Evolutionary conservation across 2,113 vertebrate species (phyloP).

Genomic region (rat (Rattus norvegicus)): DNA sequence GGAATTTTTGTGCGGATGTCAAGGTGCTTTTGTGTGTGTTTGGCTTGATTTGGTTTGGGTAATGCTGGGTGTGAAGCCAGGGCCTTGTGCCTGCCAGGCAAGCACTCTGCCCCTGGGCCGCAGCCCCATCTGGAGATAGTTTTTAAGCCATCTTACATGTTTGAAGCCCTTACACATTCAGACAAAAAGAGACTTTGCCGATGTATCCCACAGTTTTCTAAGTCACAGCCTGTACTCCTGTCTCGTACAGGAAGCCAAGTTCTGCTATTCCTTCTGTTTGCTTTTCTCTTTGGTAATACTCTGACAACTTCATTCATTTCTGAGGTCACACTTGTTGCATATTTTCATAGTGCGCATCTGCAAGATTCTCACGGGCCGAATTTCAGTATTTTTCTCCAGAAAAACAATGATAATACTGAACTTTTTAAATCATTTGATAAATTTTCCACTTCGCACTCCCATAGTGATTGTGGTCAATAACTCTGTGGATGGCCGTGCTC

Average conservation of each 20-base stretch:
- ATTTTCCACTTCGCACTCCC: accelerated
- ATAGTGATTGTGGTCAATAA: background rate
- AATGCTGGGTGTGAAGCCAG: background rate
- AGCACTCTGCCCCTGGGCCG: background rate
- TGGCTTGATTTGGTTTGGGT: background rate
- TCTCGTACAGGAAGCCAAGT: background rate
- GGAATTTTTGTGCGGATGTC: background rate
- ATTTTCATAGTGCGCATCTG: background rate
- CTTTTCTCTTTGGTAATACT: background rate
- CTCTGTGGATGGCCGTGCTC: background rate
- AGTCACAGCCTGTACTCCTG: background rate
- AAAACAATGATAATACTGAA: background rate
- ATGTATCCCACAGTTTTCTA: background rate
- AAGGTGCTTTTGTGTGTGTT: background rate
- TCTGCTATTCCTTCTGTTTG: background rate
- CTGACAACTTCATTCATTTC: background rate
- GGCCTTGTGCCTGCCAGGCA: background rate
- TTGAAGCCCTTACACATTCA: background rate
- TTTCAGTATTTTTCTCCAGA: background rate
- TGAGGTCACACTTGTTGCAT: background rate
- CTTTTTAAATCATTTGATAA: background rate
- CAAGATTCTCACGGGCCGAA: background rate
- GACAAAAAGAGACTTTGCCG: background rate
- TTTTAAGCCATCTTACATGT: background rate
- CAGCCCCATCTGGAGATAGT: background rate